Conservation (phyloP, 2,113 vertebrate genomes). For the Rissa tridactyla region DNA sequence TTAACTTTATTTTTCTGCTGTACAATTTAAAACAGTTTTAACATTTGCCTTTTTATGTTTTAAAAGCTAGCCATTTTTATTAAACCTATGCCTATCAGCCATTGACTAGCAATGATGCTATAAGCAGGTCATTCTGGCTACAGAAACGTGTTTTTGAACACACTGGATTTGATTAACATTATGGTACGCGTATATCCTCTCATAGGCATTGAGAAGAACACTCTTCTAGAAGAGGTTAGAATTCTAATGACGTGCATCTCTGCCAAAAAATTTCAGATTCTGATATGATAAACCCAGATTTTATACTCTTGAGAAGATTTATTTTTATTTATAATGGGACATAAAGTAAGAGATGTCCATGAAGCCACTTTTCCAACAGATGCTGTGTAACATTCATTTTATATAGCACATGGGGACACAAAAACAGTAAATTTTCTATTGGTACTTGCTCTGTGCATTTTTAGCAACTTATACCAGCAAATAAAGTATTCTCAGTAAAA, state of each 20-base stretch:
- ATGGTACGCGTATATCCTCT: constrained; percentile 73
- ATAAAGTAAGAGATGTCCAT: constrained; percentile 80
- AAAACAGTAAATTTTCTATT: constrained; percentile 81
- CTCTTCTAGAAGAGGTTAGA: constrained; percentile 65
- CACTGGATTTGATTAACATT: constrained; percentile 82
- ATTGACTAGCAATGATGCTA: constrained; percentile 65
- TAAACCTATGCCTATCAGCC: constrained; percentile 78
- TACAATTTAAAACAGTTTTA: constrained; percentile 86
- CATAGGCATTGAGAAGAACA: constrained; percentile 69
- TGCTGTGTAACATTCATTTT: constrained; percentile 82
- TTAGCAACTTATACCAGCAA: constrained; percentile 86
- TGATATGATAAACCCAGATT: constrained; percentile 81
- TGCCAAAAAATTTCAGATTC: constrained; percentile 80
- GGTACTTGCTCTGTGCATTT: constrained; percentile 86
- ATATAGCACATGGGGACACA: constrained; percentile 81
- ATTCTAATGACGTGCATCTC: constrained; percentile 76
- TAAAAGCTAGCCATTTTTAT: constrained; percentile 86
- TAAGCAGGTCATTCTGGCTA: constrained; percentile 75
- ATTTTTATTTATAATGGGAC: constrained; percentile 86
- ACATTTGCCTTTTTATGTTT: constrained; percentile 88
- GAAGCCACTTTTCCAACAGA: constrained; percentile 85
- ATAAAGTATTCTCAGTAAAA: constrained; percentile 85
- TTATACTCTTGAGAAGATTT: constrained; percentile 87
- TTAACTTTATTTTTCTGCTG: constrained; percentile 88
- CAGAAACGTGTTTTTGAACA: constrained; percentile 79